Percentiles rank a stretch among this genome's conserved stretches.
These are phyloP conservation scores for Squalus acanthias DNA, from an alignment of 2,797 vertebrate species.

Conservation along the genomic window DNA sequence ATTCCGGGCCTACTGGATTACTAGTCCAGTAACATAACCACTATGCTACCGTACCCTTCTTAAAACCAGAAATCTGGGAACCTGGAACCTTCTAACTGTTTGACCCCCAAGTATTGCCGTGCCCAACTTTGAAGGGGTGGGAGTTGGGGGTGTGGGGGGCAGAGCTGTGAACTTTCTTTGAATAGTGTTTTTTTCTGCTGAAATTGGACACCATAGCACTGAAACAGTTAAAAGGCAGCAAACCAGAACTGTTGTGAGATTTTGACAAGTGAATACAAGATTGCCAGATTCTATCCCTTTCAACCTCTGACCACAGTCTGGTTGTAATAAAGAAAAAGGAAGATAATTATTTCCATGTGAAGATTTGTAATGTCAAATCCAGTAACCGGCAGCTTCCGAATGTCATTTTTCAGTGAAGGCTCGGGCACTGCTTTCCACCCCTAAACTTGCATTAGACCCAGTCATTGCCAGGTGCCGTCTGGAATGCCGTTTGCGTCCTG, in stretches of 20 bases:
- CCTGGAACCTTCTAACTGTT: neutral
- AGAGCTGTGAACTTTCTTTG: neutral
- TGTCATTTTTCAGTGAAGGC: neutral
- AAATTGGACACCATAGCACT: neutral
- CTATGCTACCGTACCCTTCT: too few relatives aligned
- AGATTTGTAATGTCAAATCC: conserved; percentile 26
- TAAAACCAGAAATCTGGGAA: neutral
- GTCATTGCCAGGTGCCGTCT: neutral
- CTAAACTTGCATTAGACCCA: conserved; percentile 13
- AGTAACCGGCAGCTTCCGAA: neutral
- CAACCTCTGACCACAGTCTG: conserved; percentile 5
- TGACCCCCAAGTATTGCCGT: neutral
- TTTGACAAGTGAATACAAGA: conserved; percentile 27
- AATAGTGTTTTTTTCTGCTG: neutral
- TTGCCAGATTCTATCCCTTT: neutral
- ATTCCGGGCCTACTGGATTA: too few relatives aligned
- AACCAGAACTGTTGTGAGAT: neutral
- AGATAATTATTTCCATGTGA: conserved; percentile 34
- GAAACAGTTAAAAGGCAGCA: conserved; percentile 25
- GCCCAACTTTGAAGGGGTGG: neutral
- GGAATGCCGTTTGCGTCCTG: neutral
- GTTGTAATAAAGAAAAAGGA: conserved; percentile 4
- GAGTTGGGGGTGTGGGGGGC: neutral
- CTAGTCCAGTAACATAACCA: too few relatives aligned
- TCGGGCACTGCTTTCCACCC: neutral